Evolutionary conservation across 2,113 vertebrate species (phyloP), one percentile per base, ranked within the genome.

Genomic region (Synodontis membranacea): DNA sequence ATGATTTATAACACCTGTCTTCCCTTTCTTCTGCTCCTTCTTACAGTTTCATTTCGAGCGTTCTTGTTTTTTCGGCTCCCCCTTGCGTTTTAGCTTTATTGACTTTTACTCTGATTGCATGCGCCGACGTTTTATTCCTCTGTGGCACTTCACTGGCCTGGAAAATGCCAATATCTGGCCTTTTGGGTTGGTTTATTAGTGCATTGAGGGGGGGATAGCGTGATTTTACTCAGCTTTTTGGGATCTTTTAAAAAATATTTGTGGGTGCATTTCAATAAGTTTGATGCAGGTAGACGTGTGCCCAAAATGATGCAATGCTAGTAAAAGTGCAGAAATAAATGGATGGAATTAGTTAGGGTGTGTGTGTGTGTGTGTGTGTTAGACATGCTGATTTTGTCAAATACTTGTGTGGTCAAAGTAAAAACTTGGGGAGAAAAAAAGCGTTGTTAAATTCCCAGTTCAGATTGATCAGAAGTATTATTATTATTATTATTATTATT

Each of bases 31-130:
- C 52, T 83, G 15, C 42, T 75, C 31, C 39, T 28, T 76, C n/a
- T 31, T 25, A 64, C 34, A 5, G 5, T 25, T 25, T 60, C 28
- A 2, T 34, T 34, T 58, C 2, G 25, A 9, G 14, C 60, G 0
- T 42, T 48, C 21, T 58, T 25, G 8, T 31, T 58, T 79, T 60
- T 56, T 7, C 31, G 3, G 31, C 62, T 60, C 25, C n/a, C 75
- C 54, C 44, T 58, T 60, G 39, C 42, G 31, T 82, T 87, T 86
- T 62, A 44, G 48, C 83, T 89, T 84, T 86, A 89, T 88, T 86
- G 86, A 89, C 86, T 88, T 80, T 89, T 86, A 86, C 75, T 84
- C 54, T 86, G 84, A 89, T 89, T 86, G 79, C 86, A 80, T 54
- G n/a, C 21, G 34, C 58, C 7, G 28, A 52, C 14, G 23, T 60